Evolutionary conservation across 2,888 invertebrate genomes (phyloP), one percentile per base, ranked within the genome.

Genomic region (Andrena camellia): DNA sequence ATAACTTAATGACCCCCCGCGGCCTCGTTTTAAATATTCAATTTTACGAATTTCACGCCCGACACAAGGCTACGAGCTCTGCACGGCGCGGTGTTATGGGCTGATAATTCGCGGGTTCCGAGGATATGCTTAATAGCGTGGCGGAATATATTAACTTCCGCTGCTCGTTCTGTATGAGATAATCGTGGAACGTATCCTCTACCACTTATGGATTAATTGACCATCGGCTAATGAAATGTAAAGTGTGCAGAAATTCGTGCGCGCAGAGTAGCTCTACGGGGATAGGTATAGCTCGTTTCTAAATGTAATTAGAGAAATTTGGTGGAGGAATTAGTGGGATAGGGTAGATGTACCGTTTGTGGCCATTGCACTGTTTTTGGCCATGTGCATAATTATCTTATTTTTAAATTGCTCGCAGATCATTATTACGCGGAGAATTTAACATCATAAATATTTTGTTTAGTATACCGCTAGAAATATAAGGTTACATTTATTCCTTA

Each of bases 1-100:
- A 80, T 76, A 80, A 75, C 59, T 64, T 79, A 69, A 75, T 42
- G 59, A 35, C 48, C 35, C 50, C 20, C 3, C 1, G 26, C 20
- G 69, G 63, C 54, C 75, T 35, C 31, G 52, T 50, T 75, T 68
- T 69, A 64, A 68, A 67, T 60, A 67, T 57, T 66, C 71, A 2
- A 20, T 62, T 33, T 42, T 17, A 31, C 54, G 35, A 52, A 50
- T 63, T 42, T 76, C 69, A 35, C 26, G 31, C 23, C 33, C 48
- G n/a, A 10, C 13, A 8, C 6, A 26, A 69, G 48, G 23, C 68
- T 52, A 60, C 26, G 2, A 17, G 62, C 26, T 10, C 33, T 1
- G 50, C 5, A 10, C 35, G 48, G 0, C 29, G 10, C 13, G 6
- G 42, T 1, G n/a, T 26, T 20, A 10, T 10, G 26, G 13, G 50